These are phyloP conservation scores for Drosophila bocki DNA, from an alignment of 1,140 invertebrate genomes.

Conservation along the genomic window DNA sequence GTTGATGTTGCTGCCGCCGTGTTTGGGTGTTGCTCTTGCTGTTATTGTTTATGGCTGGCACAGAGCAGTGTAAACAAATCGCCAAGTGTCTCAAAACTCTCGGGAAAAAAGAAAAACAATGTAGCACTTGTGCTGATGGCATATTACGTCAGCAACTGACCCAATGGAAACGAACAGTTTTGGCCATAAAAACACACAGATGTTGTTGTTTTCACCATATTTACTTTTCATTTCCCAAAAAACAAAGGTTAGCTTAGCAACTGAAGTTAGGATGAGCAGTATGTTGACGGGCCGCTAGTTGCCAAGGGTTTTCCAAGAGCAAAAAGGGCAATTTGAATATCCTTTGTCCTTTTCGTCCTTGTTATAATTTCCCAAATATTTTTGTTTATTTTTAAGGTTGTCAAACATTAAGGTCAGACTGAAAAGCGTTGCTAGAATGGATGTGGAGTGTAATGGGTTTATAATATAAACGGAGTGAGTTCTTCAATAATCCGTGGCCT, in stretches of 20 bases:
- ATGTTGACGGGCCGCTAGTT: not conserved
- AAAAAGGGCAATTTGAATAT: slow-evolving; percentile 3
- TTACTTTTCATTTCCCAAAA: slow-evolving; percentile 21
- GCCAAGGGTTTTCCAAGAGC: not conserved
- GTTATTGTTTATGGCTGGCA: slow-evolving; percentile 56
- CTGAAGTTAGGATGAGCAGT: not conserved
- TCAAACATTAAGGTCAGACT: not conserved
- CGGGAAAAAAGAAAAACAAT: slow-evolving; percentile 54
- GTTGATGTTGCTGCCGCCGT: slow-evolving; percentile 29
- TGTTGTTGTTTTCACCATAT: slow-evolving; percentile 10
- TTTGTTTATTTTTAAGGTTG: not conserved
- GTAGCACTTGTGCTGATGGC: slow-evolving; percentile 38
- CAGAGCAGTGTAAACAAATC: slow-evolving; percentile 68
- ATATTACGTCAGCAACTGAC: slow-evolving; percentile 65
- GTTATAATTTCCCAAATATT: not conserved
- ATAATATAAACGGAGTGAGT: not conserved
- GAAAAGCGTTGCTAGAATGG: not conserved
- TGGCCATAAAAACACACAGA: slow-evolving; percentile 16
- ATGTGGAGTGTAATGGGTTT: slow-evolving; percentile 1
- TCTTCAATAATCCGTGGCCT: not conserved
- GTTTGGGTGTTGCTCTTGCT: slow-evolving; percentile 47
- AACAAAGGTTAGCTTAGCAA: slow-evolving; percentile 20
- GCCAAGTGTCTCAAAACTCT: slow-evolving; percentile 51
- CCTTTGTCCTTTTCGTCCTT: slow-evolving; percentile 10
- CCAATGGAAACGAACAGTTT: slow-evolving; percentile 21